Base-by-base conservation (phyloP, 2,113 vertebrate species). In the Hippocampus barbouri region DNA sequence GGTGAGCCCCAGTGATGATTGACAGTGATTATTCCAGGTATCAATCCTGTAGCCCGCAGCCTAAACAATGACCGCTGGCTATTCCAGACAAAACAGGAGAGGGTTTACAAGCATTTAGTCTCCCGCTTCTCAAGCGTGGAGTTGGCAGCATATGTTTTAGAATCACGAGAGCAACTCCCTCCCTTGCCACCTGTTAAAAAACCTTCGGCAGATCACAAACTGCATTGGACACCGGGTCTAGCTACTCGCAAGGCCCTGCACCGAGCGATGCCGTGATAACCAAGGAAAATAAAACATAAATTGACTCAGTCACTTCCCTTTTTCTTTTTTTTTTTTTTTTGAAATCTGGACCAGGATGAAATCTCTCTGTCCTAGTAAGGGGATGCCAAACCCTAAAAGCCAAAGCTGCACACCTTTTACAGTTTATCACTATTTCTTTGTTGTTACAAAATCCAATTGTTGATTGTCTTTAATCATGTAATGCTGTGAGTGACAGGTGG, bases 161-260 rank as follows among this genome's bases (percentile, higher is more conserved):
- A 62, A 67, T 71, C 76, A 84, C 66, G 76, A 83, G 80, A 74
- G 65, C 8, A 15, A 43, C 57, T 68, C n/a, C 64, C n/a, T 74
- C 68, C 66, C 66, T 71, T 38, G 54, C 72, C 72, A 72, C 66
- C 79, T 68, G 40, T 59, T 63, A 23, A 71, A 78, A 73, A 62
- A 38, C 21, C 27, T n/a, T 57, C 1, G 73, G 20, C 56, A 23
- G 76, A 54, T 51, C 63, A 71, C 65, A 69, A n/a, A 5, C 10
- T 70, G 27, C 27, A 62, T 73, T 78, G 53, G n/a, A 23, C 21
- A 56, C 21, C 8, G 23, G 21, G 21, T 56, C 9, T 3, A 23
- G 53, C 43, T 76, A 60, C 59, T 61, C 18, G 40, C 40, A 6
- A 38, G 38, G 21, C 20, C 38, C 25, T 25, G 43, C 43, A 25